A percentile compares a stretch with the other conserved stretches of the same genome.
Conservation (phyloP, 37 sponge, comb jelly and placozoan species). For the Crambe crambe region DNA sequence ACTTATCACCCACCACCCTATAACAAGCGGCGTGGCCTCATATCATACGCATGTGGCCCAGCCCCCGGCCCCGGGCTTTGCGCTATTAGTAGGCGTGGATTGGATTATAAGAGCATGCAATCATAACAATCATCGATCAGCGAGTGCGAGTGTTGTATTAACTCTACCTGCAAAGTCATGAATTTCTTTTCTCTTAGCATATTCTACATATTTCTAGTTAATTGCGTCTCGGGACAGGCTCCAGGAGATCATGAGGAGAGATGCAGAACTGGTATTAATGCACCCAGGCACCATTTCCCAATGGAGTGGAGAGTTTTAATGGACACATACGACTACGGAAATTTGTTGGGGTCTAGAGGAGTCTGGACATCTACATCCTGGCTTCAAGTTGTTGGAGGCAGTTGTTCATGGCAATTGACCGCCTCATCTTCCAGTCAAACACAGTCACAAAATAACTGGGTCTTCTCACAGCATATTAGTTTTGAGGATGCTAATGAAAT, state of each 20-base stretch:
- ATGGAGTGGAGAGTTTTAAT: background rate
- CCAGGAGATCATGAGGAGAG: background rate
- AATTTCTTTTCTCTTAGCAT: too few species aligned
- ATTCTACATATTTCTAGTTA: too few species aligned
- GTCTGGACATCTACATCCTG: background rate
- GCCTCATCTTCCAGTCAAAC: background rate
- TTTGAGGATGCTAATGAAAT: background rate
- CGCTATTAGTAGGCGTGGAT: too few species aligned
- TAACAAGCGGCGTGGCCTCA: too few species aligned
- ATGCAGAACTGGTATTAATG: background rate
- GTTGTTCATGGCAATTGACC: background rate
- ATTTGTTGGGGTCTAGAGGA: background rate
- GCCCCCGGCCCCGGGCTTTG: too few species aligned
- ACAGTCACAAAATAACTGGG: conserved; percentile 15
- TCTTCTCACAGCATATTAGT: conserved; percentile 10
- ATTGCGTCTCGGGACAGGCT: background rate
- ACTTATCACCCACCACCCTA: too few species aligned
- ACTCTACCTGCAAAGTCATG: too few species aligned
- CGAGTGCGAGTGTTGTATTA: too few species aligned
- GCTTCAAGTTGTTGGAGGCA: background rate
- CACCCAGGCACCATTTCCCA: background rate
- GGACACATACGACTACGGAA: background rate
- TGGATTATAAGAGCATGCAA: too few species aligned
- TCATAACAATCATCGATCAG: too few species aligned
- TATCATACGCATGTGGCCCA: too few species aligned